Conservation (phyloP, 2,113 vertebrate genomes). For the Cavia aperea region DNA sequence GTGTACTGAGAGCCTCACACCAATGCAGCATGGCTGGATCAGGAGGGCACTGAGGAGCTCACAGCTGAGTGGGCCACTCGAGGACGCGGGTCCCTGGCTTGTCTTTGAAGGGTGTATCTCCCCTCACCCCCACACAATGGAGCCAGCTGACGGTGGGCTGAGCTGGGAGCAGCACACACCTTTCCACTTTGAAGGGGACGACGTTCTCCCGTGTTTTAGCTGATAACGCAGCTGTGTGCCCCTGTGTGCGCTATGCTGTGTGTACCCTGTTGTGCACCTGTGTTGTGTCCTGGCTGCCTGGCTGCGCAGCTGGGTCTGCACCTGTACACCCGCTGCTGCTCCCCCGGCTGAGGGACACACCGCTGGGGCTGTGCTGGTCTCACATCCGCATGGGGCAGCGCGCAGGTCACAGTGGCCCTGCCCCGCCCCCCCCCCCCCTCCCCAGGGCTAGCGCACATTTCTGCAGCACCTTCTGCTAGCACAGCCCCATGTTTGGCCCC, state of each 20-base stretch:
- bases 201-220: background rate
- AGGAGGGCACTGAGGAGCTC: background rate
- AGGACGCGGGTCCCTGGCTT: background rate
- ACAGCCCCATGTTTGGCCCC: background rate
- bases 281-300: background rate
- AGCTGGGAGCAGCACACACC: background rate
- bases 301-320: background rate
- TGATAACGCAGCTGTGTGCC: background rate
- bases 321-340: too few relatives aligned
- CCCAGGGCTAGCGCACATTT: rapidly evolving
- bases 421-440: rapidly evolving
- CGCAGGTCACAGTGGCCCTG: background rate
- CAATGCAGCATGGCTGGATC: background rate
- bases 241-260: too few relatives aligned
- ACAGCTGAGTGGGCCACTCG: background rate
- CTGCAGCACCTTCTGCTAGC: background rate
- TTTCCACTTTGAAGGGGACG: background rate
- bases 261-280: background rate
- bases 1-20: background rate
- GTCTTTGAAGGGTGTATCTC: background rate
- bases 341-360: background rate
- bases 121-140: background rate
- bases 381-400: too few relatives aligned
- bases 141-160: background rate
- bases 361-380: rapidly evolving